Evolutionary conservation across 2,888 invertebrate species (phyloP).

Genomic region (Margaritifera margaritifera): DNA sequence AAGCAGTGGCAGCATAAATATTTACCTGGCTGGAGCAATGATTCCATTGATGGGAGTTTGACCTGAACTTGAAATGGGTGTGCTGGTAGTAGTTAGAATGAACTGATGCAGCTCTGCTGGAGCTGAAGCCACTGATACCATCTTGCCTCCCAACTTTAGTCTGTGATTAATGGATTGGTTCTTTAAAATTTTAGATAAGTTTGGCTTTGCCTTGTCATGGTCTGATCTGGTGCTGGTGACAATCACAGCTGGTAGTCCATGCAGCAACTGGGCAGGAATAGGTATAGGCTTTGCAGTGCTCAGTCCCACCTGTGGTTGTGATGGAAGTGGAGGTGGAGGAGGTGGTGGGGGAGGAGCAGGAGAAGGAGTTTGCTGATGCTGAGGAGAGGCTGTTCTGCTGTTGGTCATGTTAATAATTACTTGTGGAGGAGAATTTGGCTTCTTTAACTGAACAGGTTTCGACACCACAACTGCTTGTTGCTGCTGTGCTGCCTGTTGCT

Average conservation of each 20-base stretch:
- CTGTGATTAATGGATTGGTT: slow-evolving; percentile 46
- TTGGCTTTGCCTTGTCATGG: slow-evolving; percentile 34
- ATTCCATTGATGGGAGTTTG: too few relatives aligned
- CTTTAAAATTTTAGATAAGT: slow-evolving; percentile 35
- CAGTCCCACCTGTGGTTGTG: slow-evolving; percentile 2
- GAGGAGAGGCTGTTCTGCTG: too few relatives aligned
- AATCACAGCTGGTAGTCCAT: slow-evolving; percentile 46
- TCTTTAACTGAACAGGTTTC: slow-evolving; percentile 6
- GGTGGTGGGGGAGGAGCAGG: slow-evolving; percentile 11
- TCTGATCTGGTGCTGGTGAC: slow-evolving; percentile 38
- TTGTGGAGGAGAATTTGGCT: slow-evolving; percentile 20
- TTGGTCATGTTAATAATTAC: slow-evolving; percentile 31
- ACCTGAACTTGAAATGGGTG: slow-evolving; percentile 1
- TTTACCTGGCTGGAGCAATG: too few relatives aligned
- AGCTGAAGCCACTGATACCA: slow-evolving; percentile 31
- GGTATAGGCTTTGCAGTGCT: slow-evolving; percentile 46
- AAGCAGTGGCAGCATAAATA: too few relatives aligned
- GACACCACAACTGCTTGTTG: slow-evolving; percentile 12
- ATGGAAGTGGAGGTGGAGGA: slow-evolving; percentile 12
- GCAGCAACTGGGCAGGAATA: slow-evolving; percentile 50
- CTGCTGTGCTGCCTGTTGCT: slow-evolving; percentile 13
- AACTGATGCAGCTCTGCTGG: slow-evolving; percentile 33
- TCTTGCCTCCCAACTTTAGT: slow-evolving; percentile 33
- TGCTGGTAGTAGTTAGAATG: slow-evolving; percentile 26
- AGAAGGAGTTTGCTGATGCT: neutral